phyloP scores from a whole-genome alignment of 23 tunicate genomes.

The Clavelina lepadiformis region DNA sequence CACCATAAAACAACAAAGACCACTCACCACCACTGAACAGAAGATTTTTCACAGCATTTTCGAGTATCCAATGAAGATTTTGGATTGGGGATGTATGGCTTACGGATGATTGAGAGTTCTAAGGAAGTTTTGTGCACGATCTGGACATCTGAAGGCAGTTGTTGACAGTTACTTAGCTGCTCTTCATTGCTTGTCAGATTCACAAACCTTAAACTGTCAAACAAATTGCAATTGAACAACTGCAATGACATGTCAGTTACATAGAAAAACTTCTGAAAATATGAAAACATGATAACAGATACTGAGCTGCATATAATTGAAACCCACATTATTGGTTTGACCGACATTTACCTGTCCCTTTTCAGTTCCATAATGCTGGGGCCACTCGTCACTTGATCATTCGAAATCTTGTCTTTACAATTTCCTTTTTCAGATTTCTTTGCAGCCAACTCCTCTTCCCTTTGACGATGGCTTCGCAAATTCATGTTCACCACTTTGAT shows the following conservation, averaged over 20 bases:
- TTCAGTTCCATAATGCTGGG: constrained; percentile 49
- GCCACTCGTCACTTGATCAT: constrained; percentile 6
- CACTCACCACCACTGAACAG: constrained; percentile 4
- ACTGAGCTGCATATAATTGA: background rate
- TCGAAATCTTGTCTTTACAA: background rate
- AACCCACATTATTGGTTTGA: background rate
- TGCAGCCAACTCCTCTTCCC: constrained; percentile 40
- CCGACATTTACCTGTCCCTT: constrained; percentile 13
- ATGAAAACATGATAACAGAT: background rate
- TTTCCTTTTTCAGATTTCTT: constrained; percentile 12
- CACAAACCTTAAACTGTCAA: background rate
- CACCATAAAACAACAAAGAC: no score
- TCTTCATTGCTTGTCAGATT: background rate
- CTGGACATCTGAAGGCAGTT: constrained; percentile 2
- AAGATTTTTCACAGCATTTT: constrained; percentile 25
- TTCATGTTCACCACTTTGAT: constrained; percentile 76
- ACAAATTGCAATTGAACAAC: background rate
- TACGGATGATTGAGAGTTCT: constrained; percentile 38
- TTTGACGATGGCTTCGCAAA: constrained; percentile 58
- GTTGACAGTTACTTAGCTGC: background rate
- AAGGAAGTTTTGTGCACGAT: constrained; percentile 77
- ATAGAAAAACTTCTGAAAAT: background rate
- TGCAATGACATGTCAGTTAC: background rate
- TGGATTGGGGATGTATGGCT: constrained; percentile 21
- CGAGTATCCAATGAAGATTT: constrained; percentile 51